A percentile compares a stretch with the other conserved stretches of the same genome.
phyloP scores from a whole-genome alignment of 2,113 vertebrate genomes.

The Leptodactylus fuscus region DNA sequence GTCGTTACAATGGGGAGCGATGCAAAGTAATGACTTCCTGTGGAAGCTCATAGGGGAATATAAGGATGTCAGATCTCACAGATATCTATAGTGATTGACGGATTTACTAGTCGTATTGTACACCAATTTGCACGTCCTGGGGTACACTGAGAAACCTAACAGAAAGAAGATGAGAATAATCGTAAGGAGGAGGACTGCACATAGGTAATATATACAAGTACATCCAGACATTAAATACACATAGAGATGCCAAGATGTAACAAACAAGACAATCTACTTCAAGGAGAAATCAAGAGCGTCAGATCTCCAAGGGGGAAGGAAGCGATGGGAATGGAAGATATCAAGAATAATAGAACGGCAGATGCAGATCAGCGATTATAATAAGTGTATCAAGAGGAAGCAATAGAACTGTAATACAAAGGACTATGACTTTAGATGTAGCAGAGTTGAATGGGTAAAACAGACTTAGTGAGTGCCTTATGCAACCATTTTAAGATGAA shows the following conservation, averaged over 20 bases:
- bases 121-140: not conserved
- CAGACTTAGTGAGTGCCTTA: no score
- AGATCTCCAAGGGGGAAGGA: not conserved
- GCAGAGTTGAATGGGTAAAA: no score
- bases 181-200: not conserved
- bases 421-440: no score
- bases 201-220: not conserved
- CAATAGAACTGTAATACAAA: no score
- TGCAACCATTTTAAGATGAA: no score
- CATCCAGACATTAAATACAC: not conserved
- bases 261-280: not conserved
- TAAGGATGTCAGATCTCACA: not conserved
- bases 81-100: conserved; percentile 1
- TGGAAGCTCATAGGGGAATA: not conserved
- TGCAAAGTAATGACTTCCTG: not conserved
- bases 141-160: not conserved
- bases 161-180: not conserved
- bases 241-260: not conserved
- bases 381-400: no score
- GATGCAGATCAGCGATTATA: no score
- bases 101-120: not conserved
- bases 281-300: not conserved
- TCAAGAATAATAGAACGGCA: no score
- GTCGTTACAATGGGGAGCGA: not conserved
- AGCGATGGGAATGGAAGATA: not conserved